Base-by-base conservation (phyloP, 2,797 vertebrate species). In the Siniperca obscura region DNA sequence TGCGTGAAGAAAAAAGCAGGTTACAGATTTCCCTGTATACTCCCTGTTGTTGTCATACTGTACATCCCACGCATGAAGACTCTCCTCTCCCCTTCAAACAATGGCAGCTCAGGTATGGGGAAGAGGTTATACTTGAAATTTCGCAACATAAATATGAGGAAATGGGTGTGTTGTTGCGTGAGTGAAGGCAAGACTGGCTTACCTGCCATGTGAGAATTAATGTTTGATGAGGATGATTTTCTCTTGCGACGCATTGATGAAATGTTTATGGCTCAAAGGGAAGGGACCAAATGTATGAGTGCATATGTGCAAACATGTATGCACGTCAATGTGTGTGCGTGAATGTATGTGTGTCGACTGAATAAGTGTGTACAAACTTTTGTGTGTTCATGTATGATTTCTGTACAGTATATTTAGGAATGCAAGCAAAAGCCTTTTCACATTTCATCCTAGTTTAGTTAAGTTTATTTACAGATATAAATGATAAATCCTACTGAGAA, bases 211-310 rank as follows among this genome's bases (percentile, higher is more conserved):
- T 3, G 46, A 76, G 30, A 34, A 86, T 90, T 10, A 91, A 92
- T 87, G 65, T 87, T 93, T 86, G 40, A 92, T 92, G 78, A 80
- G 69, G 64, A 60, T 66, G 62, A 83, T 89, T 87, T 90, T 84
- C 80, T 90, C 82, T 91, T 83, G 77, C 4, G 81, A 88, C 82
- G 70, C 71, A 42, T 40, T 71, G 50, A 91, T 92, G 25, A 92
- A 91, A 90, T 90, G 65, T 92, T 90, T 75, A 92, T 92, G 76
- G 68, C 48, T 55, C 44, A 14, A 62, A 46, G 77, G 44, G 61
- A 83, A 17, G 14, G 38, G 53, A 61, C 36, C 55, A 57, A 77
- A 76, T 74, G 59, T 40, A 38, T 16, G n/a, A 46, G 34, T 30
- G 60, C 38, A 19, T 64, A 27, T 25, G 56, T 77, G 38, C 3